Evolutionary conservation across 2,113 vertebrate species (phyloP), one percentile per base, ranked within the genome.

Genomic region (Copsychus sechellarum): DNA sequence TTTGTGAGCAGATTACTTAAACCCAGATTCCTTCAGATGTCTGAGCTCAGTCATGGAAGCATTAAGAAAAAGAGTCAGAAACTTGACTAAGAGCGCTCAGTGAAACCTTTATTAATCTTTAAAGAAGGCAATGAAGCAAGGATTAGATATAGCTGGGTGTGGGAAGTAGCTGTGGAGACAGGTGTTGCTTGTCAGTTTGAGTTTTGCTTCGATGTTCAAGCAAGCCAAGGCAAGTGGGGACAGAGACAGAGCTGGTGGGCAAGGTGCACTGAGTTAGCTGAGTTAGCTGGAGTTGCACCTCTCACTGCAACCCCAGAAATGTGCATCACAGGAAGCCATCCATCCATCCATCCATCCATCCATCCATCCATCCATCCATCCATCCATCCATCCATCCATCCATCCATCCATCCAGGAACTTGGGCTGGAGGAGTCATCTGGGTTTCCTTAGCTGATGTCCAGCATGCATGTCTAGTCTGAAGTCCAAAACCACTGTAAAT

Each of bases 131-230:
- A 3, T 57, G 90, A 96, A 97, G 82, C 90, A 88, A 95, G 48
- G 67, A 79, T 81, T 78, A 88, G 64, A 53, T 81, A 56, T 90
- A 90, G 60, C 56, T 96, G 90, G 82, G 82, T 86, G 86, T 92
- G 86, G 92, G 81, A 93, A 88, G 92, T 90, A 83, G 50, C 92
- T 78, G 74, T 94, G 67, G 74, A 82, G 92, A 93, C 88, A 90
- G 94, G 94, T 94, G 93, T 66, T 93, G 60, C 76, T 85, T 94
- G 95, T 97, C 94, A 83, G 82, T 81, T 78, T 36, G 72, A 70
- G 79, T 96, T 95, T 83, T 40, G 48, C 64, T 90, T 94, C 0
- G 1, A 43, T 73, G 43, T 29, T 83, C 43, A 47, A 74, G 56
- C 58, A 47, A 81, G 76, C 51, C 2, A 4, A 72, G 91, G 70